These are phyloP conservation scores for Lepus americanus DNA, from an alignment of 2,113 vertebrate species.

Conservation along the genomic window DNA sequence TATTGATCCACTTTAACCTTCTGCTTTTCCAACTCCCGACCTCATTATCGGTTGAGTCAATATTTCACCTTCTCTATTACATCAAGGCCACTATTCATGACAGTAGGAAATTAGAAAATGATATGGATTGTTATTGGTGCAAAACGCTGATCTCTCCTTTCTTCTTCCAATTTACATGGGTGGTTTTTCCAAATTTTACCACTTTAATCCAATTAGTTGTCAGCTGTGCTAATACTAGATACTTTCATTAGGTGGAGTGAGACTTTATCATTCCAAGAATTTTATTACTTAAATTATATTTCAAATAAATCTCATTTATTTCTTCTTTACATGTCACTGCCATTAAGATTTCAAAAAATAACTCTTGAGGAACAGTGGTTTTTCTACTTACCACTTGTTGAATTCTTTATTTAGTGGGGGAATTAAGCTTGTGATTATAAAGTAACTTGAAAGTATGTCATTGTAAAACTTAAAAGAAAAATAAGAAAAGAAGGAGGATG, in stretches of 20 bases:
- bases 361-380: too few species aligned
- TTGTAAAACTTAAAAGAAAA: too few species aligned
- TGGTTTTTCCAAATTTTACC: neutral
- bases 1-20: neutral
- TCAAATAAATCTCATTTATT: conserved; percentile 44
- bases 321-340: neutral
- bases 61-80: neutral
- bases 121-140: neutral
- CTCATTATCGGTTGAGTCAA: neutral
- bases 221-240: neutral
- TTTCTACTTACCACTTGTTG: too few species aligned
- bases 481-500: too few species aligned
- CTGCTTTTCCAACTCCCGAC: neutral
- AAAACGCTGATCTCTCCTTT: neutral
- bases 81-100: neutral
- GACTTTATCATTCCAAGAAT: neutral
- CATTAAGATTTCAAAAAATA: neutral
- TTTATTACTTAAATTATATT: conserved; percentile 34
- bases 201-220: neutral
- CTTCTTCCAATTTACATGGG: neutral
- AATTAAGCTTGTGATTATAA: too few species aligned
- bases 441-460: too few species aligned
- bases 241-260: neutral
- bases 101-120: neutral
- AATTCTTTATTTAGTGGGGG: too few species aligned